Evolutionary conservation across 2,888 invertebrate species (phyloP).

Genomic region (Mythimna loreyi): DNA sequence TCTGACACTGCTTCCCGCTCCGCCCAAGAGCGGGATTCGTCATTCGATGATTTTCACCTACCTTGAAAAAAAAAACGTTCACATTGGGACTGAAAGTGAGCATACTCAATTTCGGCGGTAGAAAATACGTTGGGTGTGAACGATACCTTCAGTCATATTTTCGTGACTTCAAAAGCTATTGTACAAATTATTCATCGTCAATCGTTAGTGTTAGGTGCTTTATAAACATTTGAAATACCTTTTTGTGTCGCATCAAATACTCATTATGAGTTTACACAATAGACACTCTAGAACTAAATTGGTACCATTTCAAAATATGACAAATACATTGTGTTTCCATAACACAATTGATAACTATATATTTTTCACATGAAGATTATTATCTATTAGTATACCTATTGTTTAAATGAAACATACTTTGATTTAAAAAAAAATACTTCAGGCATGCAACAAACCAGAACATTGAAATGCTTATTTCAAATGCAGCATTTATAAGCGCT

Average conservation of each 20-base stretch:
- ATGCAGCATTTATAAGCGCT: too few species aligned
- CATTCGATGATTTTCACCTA: too few species aligned
- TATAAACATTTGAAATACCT: constrained; percentile 8
- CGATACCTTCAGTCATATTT: background rate
- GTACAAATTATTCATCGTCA: constrained; percentile 8
- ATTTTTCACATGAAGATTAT: background rate
- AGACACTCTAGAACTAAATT: background rate
- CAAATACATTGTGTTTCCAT: background rate
- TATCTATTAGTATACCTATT: too few species aligned
- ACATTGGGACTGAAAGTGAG: too few species aligned
- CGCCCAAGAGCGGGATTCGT: too few species aligned
- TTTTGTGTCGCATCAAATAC: constrained; percentile 9
- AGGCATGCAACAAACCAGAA: too few species aligned
- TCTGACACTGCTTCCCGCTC: too few species aligned
- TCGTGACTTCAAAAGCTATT: background rate
- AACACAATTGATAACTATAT: background rate
- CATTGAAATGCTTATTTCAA: too few species aligned
- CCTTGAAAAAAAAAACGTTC: too few species aligned
- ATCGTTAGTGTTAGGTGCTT: background rate
- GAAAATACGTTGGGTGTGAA: too few species aligned
- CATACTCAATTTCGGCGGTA: too few species aligned
- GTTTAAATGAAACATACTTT: background rate
- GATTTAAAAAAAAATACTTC: too few species aligned
- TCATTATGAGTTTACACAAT: background rate
- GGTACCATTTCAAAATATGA: background rate